phyloP scores from a whole-genome alignment of 2,113 vertebrate species.

The Eulemur rufifrons region DNA sequence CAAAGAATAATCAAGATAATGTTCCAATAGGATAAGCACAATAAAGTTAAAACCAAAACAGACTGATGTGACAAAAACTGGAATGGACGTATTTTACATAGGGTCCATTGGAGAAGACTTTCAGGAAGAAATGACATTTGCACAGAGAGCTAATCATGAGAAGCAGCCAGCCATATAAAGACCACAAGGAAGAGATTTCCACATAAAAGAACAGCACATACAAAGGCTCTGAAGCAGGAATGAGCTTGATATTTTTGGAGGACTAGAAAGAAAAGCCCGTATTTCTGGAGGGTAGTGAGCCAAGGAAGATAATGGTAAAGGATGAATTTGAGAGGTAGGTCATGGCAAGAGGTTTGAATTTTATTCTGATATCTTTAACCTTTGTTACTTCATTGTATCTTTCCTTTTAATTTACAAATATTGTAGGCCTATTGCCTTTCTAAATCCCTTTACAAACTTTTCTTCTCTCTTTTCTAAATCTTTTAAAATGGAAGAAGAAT shows the following conservation, averaged over 20 bases:
- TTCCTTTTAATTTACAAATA: conserved; percentile 33
- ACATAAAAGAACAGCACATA: neutral
- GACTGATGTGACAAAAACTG: neutral
- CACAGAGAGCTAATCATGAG: neutral
- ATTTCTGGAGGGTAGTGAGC: neutral
- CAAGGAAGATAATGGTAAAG: neutral
- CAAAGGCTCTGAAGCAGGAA: neutral
- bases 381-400: neutral
- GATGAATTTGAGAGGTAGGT: neutral
- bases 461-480: conserved; percentile 19
- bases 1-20: neutral
- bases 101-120: neutral
- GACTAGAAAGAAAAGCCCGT: neutral
- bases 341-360: neutral
- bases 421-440: neutral
- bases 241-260: neutral
- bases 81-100: neutral
- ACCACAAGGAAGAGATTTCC: neutral
- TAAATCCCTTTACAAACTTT: neutral
- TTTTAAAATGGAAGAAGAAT: neutral
- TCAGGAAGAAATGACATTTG: conserved; percentile 20
- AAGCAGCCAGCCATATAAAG: neutral
- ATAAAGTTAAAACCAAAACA: neutral
- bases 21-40: neutral
- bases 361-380: neutral